A percentile compares a stretch with the other conserved stretches of the same genome.
These are phyloP conservation scores for Dromas ardeola DNA, from an alignment of 2,113 vertebrate genomes.

Conservation along the genomic window DNA sequence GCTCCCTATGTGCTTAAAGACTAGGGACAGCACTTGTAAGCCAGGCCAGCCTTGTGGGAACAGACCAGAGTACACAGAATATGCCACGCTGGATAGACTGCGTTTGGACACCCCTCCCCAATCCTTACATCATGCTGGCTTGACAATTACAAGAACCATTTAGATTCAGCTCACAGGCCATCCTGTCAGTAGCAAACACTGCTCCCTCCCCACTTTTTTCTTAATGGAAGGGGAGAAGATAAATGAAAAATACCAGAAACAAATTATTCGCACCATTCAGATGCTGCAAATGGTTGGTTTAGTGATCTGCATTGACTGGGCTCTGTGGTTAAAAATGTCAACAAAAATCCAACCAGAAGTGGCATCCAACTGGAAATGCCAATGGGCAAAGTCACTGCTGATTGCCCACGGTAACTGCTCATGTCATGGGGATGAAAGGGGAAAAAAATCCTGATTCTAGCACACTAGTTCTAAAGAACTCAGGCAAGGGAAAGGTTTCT, in stretches of 20 bases:
- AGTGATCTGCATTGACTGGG: constrained; percentile 75
- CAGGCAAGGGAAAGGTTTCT: background rate
- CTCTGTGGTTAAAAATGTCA: constrained; percentile 33
- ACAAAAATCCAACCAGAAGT: constrained; percentile 19
- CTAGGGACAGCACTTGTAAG: constrained; percentile 69
- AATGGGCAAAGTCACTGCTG: background rate
- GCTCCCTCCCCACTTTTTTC: background rate
- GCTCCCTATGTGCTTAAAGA: constrained; percentile 62
- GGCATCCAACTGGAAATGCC: background rate
- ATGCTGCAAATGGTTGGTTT: constrained; percentile 67
- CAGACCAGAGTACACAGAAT: constrained; percentile 39
- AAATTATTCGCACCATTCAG: constrained; percentile 58
- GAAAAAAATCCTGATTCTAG: constrained; percentile 40
- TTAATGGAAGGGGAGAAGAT: constrained; percentile 49
- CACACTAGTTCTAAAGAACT: background rate
- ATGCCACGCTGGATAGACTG: constrained; percentile 8
- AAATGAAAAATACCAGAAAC: constrained; percentile 23
- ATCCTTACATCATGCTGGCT: constrained; percentile 34
- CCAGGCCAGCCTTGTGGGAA: constrained; percentile 70
- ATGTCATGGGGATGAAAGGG: constrained; percentile 42
- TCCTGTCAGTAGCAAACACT: background rate
- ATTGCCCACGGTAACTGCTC: background rate
- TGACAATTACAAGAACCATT: constrained; percentile 67
- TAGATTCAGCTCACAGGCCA: background rate
- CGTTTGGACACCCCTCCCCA: constrained; percentile 29